Conservation (phyloP, 1,140 invertebrate genomes). For the Drosophila equinoxialis region DNA sequence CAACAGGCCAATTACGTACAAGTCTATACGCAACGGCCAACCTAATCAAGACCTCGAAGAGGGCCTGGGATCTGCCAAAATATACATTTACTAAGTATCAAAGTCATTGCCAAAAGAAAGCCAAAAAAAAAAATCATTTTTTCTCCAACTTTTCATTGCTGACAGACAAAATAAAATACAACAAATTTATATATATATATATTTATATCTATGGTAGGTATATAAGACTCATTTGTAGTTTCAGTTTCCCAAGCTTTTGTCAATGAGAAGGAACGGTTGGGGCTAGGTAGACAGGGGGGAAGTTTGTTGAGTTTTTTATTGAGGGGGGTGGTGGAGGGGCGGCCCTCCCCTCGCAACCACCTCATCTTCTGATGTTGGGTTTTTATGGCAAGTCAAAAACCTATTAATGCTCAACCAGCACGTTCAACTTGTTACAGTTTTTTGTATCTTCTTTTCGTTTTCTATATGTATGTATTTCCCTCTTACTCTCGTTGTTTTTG, state of each 20-base stretch:
- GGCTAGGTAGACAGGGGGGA: background rate
- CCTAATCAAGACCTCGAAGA: conserved; percentile 47
- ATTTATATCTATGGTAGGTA: background rate
- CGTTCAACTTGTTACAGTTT: conserved; percentile 80
- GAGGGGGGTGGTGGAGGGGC: background rate
- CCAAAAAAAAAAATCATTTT: conserved; percentile 25
- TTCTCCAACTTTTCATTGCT: conserved; percentile 40
- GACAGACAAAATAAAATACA: conserved; percentile 39
- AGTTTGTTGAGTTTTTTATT: conserved; percentile 6
- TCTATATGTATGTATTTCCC: conserved; percentile 24
- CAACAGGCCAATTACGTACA: conserved; percentile 54
- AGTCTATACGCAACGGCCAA: conserved; percentile 28
- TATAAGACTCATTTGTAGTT: conserved; percentile 40
- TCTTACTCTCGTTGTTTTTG: conserved; percentile 28
- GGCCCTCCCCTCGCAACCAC: background rate
- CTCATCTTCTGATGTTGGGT: conserved; percentile 15
- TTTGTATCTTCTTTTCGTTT: conserved; percentile 42
- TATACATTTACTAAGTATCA: conserved; percentile 9
- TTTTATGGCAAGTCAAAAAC: conserved; percentile 78
- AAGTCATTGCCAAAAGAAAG: conserved; percentile 14
- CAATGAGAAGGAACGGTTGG: background rate
- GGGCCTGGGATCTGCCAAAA: conserved; percentile 35
- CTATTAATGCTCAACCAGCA: conserved; percentile 75
- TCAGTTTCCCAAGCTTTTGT: conserved; percentile 50
- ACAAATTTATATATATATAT: conserved; percentile 6